Evolutionary conservation across 2,888 invertebrate species (phyloP), one percentile per base, ranked within the genome.

Genomic region (Adelphocoris suturalis): DNA sequence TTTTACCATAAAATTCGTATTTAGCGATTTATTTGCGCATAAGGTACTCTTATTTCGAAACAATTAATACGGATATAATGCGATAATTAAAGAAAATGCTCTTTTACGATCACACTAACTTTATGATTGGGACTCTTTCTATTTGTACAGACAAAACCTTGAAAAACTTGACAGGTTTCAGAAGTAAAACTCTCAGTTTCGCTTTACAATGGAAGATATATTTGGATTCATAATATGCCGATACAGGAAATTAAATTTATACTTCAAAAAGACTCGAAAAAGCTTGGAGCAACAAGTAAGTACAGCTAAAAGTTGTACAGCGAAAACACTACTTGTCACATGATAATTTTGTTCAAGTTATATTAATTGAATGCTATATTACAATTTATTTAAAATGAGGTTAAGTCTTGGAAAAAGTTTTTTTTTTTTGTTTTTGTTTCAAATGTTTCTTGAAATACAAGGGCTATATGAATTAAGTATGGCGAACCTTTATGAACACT

Each of bases 171-270:
- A 61, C 19, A 68, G 68, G 68, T 23, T 68, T 68, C 68, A 27
- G 1, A 52, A 52, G 13, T 23, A 68, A 68, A 68, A 78, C 16
- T 78, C 16, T 1, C 76, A 14, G 37, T 13, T 12, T 85, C 85
- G 85, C 57, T 85, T 85, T 85, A 86, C 86, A 86, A 86, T 86
- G 86, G 86, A 86, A 86, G 86, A 86, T 86, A 86, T 86, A 86
- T 86, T 86, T 86, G 68, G 76, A 86, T 68, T 86, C 76, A 46
- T 47, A 86, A 85, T 37, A 86, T 75, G 86, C 68, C 68, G 86
- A 61, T 85, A 85, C 85, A 85, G 57, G 52, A 57, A 86, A 86
- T 68, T 46, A 61, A 68, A 86, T 47, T 37, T 19, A 75, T 47
- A 75, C 46, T 47, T 68, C 68, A 47, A 86, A 86, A 23, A 16